Evolutionary conservation across 1,140 invertebrate genomes (phyloP).

Genomic region (Physella acuta): DNA sequence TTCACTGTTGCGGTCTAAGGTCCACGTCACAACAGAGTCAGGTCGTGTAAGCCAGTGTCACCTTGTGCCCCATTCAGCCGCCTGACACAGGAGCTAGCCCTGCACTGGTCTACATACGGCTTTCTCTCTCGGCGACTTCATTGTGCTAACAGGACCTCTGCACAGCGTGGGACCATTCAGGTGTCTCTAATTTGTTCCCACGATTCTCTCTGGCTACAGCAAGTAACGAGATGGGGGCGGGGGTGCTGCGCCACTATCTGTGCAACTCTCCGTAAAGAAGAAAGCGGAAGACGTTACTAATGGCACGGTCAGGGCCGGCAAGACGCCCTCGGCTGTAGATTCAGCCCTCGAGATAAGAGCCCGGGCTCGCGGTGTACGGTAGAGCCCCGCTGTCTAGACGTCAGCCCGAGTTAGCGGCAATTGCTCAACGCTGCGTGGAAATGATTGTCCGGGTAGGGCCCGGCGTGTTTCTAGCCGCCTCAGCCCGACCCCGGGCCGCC

Average conservation of each 20-base stretch:
- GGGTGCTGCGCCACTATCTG: background rate
- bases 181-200: too few relatives aligned
- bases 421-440: slow-evolving; percentile 11
- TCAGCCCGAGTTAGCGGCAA: slow-evolving; percentile 10
- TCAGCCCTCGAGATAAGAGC: slow-evolving; percentile 7
- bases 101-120: too few relatives aligned
- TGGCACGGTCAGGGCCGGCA: background rate
- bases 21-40: too few relatives aligned
- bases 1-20: too few relatives aligned
- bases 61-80: too few relatives aligned
- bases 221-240: too few relatives aligned
- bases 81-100: too few relatives aligned
- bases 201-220: too few relatives aligned
- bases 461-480: slow-evolving; percentile 12
- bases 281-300: background rate
- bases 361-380: background rate
- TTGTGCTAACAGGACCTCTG: too few relatives aligned
- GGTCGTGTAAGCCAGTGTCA: too few relatives aligned
- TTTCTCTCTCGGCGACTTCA: too few relatives aligned
- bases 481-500: slow-evolving; percentile 4
- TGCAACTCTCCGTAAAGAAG: background rate
- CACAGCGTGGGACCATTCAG: too few relatives aligned
- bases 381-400: background rate
- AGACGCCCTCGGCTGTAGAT: background rate
- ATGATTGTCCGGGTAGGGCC: slow-evolving; percentile 9